A percentile compares a stretch with the other conserved stretches of the same genome.
phyloP scores from a whole-genome alignment of 2,113 vertebrate genomes.

The Ceratotherium simum region DNA sequence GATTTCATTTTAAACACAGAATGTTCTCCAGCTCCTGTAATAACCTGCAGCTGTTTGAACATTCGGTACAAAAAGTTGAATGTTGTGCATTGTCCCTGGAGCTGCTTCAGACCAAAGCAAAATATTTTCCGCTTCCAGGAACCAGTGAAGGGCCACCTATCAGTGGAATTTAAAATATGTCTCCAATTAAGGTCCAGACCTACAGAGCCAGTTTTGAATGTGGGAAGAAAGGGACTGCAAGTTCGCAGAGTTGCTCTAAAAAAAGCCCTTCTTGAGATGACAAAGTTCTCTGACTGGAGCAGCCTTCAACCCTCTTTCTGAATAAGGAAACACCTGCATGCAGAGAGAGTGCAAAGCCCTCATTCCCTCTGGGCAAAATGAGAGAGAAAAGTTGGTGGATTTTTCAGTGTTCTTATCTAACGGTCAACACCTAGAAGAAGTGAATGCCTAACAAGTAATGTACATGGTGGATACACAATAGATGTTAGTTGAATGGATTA shows the following conservation, averaged over 20 bases:
- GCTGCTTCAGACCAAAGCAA: conserved; percentile 62
- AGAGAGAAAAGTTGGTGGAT: not conserved
- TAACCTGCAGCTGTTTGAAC: conserved; percentile 72
- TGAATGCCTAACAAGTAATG: not conserved
- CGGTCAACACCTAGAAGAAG: not conserved
- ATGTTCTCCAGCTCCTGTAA: conserved; percentile 34
- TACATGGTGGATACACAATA: too few relatives aligned
- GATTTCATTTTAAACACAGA: conserved; percentile 38
- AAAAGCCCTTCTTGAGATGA: not conserved
- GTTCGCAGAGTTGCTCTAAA: not conserved
- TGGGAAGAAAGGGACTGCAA: not conserved
- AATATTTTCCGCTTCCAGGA: conserved; percentile 27
- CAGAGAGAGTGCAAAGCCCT: not conserved
- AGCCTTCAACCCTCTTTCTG: not conserved
- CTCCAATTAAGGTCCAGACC: conserved; percentile 58
- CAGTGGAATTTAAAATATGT: conserved; percentile 68
- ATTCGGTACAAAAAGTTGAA: not conserved
- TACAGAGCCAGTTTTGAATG: not conserved
- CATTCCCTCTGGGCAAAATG: not conserved
- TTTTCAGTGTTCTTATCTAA: not conserved
- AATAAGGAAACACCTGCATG: conserved; percentile 33
- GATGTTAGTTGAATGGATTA: not conserved
- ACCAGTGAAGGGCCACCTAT: conserved; percentile 35
- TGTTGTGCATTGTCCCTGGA: conserved; percentile 29
- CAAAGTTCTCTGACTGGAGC: not conserved